phyloP scores from a whole-genome alignment of 2,888 invertebrate genomes.

The Aproaerema taeniolella region DNA sequence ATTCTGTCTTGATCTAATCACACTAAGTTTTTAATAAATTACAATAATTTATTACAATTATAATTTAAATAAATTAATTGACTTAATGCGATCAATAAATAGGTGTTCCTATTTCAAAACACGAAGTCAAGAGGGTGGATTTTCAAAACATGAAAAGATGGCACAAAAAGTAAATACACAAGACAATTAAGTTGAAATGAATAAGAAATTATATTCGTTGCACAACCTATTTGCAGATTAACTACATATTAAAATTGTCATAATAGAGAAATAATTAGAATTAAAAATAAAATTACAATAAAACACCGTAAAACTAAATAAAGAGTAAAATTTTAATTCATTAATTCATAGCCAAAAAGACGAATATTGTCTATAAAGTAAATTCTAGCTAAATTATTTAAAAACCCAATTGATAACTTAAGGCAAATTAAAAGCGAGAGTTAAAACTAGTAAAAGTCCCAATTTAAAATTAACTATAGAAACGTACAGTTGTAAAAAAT shows the following conservation, averaged over 20 bases:
- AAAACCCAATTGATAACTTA: conserved; percentile 17
- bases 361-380: conserved; percentile 13
- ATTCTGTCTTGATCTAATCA: no score
- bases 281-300: conserved; percentile 5
- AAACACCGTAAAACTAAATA: conserved; percentile 14
- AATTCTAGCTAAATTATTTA: conserved; percentile 17
- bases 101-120: conserved; percentile 15
- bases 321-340: conserved; percentile 18
- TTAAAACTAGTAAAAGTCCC: background rate
- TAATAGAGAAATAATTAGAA: conserved; percentile 6
- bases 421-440: conserved; percentile 6
- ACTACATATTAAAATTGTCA: conserved; percentile 16
- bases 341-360: conserved; percentile 30
- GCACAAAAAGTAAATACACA: conserved; percentile 30
- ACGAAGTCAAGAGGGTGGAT: conserved; percentile 18
- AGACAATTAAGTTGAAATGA: conserved; percentile 23
- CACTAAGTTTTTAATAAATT: conserved; percentile 13
- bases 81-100: conserved; percentile 25
- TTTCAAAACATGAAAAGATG: conserved; percentile 30
- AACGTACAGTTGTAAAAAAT: conserved; percentile 3
- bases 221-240: conserved; percentile 44
- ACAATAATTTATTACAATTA: conserved; percentile 18
- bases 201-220: conserved; percentile 37
- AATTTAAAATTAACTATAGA: conserved; percentile 3
- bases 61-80: conserved; percentile 41